These are phyloP conservation scores for Trissonchulus latispiculum DNA, from an alignment of 2,888 invertebrate species.

Conservation along the genomic window DNA sequence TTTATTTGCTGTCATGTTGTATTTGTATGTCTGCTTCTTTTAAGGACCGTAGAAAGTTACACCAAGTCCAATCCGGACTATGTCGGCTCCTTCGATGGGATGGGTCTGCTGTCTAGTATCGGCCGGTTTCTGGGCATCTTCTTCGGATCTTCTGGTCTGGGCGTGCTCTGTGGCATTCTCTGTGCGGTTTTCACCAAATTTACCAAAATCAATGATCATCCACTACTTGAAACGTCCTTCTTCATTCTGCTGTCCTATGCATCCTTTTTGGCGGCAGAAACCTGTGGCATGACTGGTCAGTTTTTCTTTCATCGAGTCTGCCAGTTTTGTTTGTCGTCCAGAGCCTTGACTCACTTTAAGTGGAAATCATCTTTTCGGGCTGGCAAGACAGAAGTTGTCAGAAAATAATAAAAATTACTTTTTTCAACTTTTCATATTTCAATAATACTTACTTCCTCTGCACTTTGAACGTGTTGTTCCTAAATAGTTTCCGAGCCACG, in stretches of 20 bases:
- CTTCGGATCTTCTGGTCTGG: constrained; percentile 76
- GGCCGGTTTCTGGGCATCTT: constrained; percentile 87
- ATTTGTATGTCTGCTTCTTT: too few relatives aligned
- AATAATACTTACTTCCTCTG: too few relatives aligned
- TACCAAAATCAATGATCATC: constrained; percentile 69
- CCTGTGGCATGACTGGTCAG: constrained; percentile 81
- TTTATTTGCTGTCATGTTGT: too few relatives aligned
- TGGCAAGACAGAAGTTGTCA: too few relatives aligned
- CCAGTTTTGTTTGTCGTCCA: too few relatives aligned
- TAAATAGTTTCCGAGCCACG: too few relatives aligned
- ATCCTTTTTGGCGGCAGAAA: constrained; percentile 92
- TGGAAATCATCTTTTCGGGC: too few relatives aligned
- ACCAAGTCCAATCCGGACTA: constrained; percentile 23
- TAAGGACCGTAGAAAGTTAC: constrained; percentile 57
- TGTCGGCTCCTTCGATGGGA: constrained; percentile 61
- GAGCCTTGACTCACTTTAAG: too few relatives aligned
- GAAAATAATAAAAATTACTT: too few relatives aligned
- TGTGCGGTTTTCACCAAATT: constrained; percentile 65
- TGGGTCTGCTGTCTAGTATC: constrained; percentile 73
- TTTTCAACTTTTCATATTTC: too few relatives aligned
- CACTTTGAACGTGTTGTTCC: too few relatives aligned
- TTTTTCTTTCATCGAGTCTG: too few relatives aligned
- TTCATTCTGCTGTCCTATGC: constrained; percentile 97
- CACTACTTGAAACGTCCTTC: constrained; percentile 82
- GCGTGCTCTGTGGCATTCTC: constrained; percentile 79